Percentiles rank a stretch among this genome's conserved stretches.
phyloP scores from a whole-genome alignment of 2,888 invertebrate genomes.

The Slavum lentiscoides region DNA sequence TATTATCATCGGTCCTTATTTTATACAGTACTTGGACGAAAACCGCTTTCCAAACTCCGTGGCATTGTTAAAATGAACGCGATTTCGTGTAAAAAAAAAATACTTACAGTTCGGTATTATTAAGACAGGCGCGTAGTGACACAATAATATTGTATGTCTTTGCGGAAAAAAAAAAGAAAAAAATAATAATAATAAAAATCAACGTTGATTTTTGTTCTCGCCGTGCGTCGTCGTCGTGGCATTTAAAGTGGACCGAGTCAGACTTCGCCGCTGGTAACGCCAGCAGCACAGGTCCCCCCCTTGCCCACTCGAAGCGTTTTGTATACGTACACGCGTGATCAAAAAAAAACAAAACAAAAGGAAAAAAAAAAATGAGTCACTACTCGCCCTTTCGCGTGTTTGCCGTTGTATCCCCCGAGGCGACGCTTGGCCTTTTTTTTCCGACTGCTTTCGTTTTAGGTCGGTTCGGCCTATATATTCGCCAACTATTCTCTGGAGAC shows the following conservation, averaged over 20 bases:
- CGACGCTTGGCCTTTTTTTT: constrained; percentile 35
- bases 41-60: background rate
- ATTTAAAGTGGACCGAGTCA: constrained; percentile 44
- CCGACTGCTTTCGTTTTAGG: background rate
- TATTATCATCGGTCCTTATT: too few species aligned
- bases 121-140: background rate
- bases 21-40: background rate
- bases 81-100: too few species aligned
- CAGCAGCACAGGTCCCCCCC: constrained; percentile 12
- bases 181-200: background rate
- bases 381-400: constrained; percentile 41
- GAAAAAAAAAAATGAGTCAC: constrained; percentile 44
- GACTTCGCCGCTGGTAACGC: constrained; percentile 18
- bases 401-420: constrained; percentile 49
- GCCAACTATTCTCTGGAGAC: constrained; percentile 16
- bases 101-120: background rate
- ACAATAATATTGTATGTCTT: background rate
- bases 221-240: too few species aligned
- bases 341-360: constrained; percentile 19
- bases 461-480: background rate
- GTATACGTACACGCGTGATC: constrained; percentile 15
- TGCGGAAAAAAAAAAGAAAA: background rate
- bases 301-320: constrained; percentile 42
- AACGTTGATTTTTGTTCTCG: constrained; percentile 49
- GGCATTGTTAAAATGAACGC: too few species aligned